These are phyloP conservation scores for Bombus superbus DNA, from an alignment of 1,140 invertebrate species.

Conservation along the genomic window DNA sequence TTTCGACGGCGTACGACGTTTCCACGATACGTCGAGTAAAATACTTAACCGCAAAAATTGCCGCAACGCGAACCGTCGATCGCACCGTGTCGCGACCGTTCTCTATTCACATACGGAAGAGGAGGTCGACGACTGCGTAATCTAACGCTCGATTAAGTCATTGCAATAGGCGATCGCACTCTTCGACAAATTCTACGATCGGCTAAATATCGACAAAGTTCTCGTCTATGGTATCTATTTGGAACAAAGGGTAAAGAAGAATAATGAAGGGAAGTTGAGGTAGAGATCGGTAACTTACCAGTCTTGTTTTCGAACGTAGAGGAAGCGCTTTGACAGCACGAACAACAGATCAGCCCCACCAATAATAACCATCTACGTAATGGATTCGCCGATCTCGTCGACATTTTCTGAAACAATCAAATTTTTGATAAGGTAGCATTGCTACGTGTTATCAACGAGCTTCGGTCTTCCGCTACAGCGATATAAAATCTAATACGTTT, in stretches of 20 bases:
- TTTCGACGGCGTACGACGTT: slow-evolving; percentile 10
- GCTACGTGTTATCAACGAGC: not conserved
- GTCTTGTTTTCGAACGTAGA: slow-evolving; percentile 65
- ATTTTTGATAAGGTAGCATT: not conserved
- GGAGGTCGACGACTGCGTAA: not conserved
- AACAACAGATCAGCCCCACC: slow-evolving; percentile 49
- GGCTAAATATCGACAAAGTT: not conserved
- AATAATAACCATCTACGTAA: slow-evolving; percentile 60
- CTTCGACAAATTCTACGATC: not conserved
- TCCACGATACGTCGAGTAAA: slow-evolving; percentile 42
- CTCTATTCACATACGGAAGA: too few relatives aligned
- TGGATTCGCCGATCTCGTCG: slow-evolving; percentile 42
- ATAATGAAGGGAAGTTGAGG: too few relatives aligned
- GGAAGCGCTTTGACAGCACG: slow-evolving; percentile 50
- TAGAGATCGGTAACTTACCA: slow-evolving; percentile 48
- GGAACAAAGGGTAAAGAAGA: not conserved
- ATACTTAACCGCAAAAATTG: slow-evolving; percentile 38
- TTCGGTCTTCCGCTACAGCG: too few relatives aligned
- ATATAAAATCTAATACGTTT: too few relatives aligned
- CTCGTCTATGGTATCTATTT: not conserved
- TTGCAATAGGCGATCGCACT: not conserved
- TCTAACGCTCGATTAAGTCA: not conserved
- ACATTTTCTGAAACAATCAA: slow-evolving; percentile 63
- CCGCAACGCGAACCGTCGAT: slow-evolving; percentile 8
- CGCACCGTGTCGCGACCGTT: not conserved